Conservation (phyloP, 1,140 invertebrate species). For the Rhopalosiphum maidis region DNA sequence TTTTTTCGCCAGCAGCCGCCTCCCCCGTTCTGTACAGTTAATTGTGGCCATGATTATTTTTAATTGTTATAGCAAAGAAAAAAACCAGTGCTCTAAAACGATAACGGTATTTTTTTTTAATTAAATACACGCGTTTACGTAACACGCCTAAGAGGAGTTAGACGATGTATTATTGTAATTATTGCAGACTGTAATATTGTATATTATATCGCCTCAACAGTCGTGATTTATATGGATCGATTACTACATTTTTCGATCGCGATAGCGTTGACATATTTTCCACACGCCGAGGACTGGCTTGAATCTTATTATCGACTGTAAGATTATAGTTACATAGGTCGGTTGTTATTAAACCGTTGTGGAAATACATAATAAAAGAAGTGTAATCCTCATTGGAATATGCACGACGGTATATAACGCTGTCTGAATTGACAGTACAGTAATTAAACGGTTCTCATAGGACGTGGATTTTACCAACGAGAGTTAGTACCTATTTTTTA, state of each 20-base stretch:
- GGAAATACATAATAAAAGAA: background rate
- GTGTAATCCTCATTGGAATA: background rate
- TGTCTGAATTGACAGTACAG: background rate
- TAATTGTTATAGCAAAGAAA: background rate
- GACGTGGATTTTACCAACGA: background rate
- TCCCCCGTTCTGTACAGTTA: background rate
- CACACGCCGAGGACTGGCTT: too few species aligned
- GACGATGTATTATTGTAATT: background rate
- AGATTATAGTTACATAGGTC: background rate
- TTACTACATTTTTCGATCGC: background rate
- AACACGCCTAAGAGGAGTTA: background rate
- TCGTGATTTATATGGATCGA: too few species aligned
- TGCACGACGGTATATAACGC: background rate
- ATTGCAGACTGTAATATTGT: too few species aligned
- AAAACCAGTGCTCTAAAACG: background rate
- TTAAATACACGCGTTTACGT: background rate
- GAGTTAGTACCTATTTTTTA: background rate
- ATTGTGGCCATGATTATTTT: slow-evolving; percentile 10
- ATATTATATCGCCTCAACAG: background rate
- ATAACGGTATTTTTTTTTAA: background rate
- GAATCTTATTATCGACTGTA: background rate
- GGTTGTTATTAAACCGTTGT: background rate
- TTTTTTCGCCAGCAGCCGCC: background rate
- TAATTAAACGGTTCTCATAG: background rate
- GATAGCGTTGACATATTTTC: background rate